A percentile compares a stretch with the other conserved stretches of the same genome.
Evolutionary conservation across 2,113 vertebrate species (phyloP).

Genomic region (Indicator indicator): DNA sequence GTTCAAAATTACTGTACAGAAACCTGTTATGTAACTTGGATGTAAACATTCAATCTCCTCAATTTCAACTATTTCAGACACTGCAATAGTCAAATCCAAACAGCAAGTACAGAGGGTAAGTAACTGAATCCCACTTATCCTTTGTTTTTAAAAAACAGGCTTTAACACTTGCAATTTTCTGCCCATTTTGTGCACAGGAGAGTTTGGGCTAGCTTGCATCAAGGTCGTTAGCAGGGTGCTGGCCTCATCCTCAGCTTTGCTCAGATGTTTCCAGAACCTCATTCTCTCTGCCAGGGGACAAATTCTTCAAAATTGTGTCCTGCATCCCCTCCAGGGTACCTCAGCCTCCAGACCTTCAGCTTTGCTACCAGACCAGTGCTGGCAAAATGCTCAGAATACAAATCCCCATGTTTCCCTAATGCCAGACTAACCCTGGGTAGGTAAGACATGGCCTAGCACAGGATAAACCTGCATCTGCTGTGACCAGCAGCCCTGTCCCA

Average conservation of each 20-base stretch:
- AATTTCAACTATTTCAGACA: not conserved
- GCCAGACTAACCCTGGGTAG: not conserved
- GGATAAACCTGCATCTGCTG: not conserved
- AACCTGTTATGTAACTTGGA: not conserved
- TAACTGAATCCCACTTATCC: not conserved
- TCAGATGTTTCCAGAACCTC: not conserved
- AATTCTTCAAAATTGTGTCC: not conserved
- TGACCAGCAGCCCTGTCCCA: not conserved
- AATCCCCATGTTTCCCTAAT: not conserved
- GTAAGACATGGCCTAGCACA: rapidly evolving
- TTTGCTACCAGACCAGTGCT: not conserved
- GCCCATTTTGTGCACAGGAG: not conserved
- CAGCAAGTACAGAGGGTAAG: not conserved
- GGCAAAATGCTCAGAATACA: not conserved
- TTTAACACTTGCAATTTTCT: not conserved
- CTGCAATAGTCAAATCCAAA: not conserved
- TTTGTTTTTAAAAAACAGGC: not conserved
- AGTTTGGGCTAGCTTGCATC: not conserved
- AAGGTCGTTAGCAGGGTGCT: not conserved
- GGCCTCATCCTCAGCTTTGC: not conserved
- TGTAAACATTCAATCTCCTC: not conserved
- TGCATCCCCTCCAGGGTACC: not conserved
- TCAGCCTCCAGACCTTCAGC: not conserved
- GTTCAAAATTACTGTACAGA: not conserved
- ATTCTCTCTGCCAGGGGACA: not conserved